Evolutionary conservation across 2,888 invertebrate species (phyloP), one percentile per base, ranked within the genome.

Genomic region (Hermaeophaga mercurialis): DNA sequence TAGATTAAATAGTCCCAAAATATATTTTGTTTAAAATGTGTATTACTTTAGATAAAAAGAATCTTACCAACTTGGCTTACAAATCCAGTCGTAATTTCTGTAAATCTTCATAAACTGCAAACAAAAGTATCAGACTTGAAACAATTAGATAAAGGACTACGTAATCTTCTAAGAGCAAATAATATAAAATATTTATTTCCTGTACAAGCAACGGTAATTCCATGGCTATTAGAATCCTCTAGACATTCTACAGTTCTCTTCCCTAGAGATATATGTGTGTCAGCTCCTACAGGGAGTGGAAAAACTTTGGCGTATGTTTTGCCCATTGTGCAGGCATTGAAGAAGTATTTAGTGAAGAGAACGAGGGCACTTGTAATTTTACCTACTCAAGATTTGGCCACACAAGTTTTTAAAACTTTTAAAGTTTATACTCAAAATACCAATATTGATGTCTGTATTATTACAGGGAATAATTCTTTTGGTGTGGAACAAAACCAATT

Each of bases 241-340:
- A 74, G 80, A 61, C 79, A 84, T 63, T 81, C 85, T 54, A 73
- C 80, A 68, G 79, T 82, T 19, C 81, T 88, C 66, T 86, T 91
- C 79, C 90, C 94, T 0, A 84, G 89, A 65, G 98, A 99, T 76
- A 82, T 96, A 47, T 98, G 98, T 79, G 93, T 99, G 19, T 96
- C 95, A 34, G 96, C 97, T 12, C 96, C 98, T 1, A 98, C 98
- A 1, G 97, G 96, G 12, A 96, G 96, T 80, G 98, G 98, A 14
- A 98, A 98, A 81, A 98, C 98, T 1, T 78, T 98, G 55, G 89
- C 96, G 2, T 98, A 93, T 84, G 94, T 92, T 43, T 78, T 98
- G 59, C 98, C 98, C 5, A 86, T 97, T 41, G 80, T 97, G 28
- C 91, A 95, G 80, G 83, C 87, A 44, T 59, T 76, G 45, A 72